Percentiles rank a stretch among this genome's conserved stretches.
These are phyloP conservation scores for Tholera decimalis DNA, from an alignment of 2,888 invertebrate genomes.

Conservation along the genomic window DNA sequence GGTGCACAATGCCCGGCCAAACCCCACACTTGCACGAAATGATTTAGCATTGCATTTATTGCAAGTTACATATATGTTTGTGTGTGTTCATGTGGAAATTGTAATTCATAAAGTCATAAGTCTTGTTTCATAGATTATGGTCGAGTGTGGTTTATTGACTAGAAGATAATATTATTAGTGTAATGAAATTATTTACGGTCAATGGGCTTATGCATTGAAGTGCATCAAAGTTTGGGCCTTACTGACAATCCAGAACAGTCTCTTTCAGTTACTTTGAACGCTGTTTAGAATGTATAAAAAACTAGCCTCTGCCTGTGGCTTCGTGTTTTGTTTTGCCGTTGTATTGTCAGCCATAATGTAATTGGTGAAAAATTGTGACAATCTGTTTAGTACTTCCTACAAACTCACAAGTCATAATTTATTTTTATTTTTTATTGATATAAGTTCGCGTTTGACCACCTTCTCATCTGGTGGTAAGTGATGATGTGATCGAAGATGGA, in stretches of 20 bases:
- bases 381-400: too few relatives aligned
- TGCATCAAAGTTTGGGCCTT: background rate
- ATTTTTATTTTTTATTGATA: too few relatives aligned
- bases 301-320: too few relatives aligned
- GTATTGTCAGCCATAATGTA: too few relatives aligned
- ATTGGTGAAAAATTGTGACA: too few relatives aligned
- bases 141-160: conserved; percentile 32
- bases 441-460: too few relatives aligned
- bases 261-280: conserved; percentile 13
- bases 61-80: conserved; percentile 30
- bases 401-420: too few relatives aligned
- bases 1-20: conserved; percentile 33
- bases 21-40: conserved; percentile 50
- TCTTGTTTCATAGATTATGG: conserved; percentile 18
- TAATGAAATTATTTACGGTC: conserved; percentile 2
- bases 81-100: conserved; percentile 43
- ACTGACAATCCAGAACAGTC: conserved; percentile 13
- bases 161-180: conserved; percentile 30
- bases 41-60: conserved; percentile 65
- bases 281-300: conserved; percentile 1
- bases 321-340: too few relatives aligned
- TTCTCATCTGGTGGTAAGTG: too few relatives aligned
- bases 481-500: too few relatives aligned
- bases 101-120: conserved; percentile 30
- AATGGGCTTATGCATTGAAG: conserved; percentile 15